Evolutionary conservation across 2,888 invertebrate genomes (phyloP), one percentile per base, ranked within the genome.

Genomic region (Sepioteuthis lessoniana): DNA sequence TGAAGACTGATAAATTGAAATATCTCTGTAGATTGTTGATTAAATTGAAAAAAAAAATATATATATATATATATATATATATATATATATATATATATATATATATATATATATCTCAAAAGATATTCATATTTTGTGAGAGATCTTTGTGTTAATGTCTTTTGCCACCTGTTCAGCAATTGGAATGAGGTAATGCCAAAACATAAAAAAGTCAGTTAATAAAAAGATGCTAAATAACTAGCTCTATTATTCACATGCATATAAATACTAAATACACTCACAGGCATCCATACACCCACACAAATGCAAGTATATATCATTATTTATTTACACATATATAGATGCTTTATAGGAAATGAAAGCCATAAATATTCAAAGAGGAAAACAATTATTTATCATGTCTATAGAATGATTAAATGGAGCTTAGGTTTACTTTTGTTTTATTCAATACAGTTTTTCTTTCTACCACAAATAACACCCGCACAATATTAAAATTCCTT

Each of bases 1-100:
- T 76, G 76, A 76, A 76, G 10, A 76, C n/a, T 76, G 76, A 76
- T 76, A 76, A 76, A 76, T 76, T 76, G 76, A 76, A 76, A 76
- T 16, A 76, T 35, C n/a, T 76, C 76, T 76, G 16, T 76, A n/a
- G 76, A 35, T 16, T 76, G 76, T 35, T 1, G 76, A 76, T 76
- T 76, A 25, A 76, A 76, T 76, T 76, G n/a, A n/a, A 35, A 76
- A 76, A 76, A 76, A 16, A 76, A 35, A 76, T 35, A n/a, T n/a
- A n/a, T n/a, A n/a, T n/a, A n/a, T n/a, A n/a, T n/a, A n/a, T n/a
- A n/a, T n/a, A n/a, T n/a, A n/a, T n/a, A n/a, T n/a, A n/a, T n/a
- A n/a, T n/a, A n/a, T n/a, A n/a, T n/a, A n/a, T n/a, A n/a, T n/a
- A n/a, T n/a, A n/a, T n/a, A n/a, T n/a, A n/a, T n/a, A n/a, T n/a